Conservation (phyloP, 2,113 vertebrate genomes). For the Dolichotis patagonum region DNA sequence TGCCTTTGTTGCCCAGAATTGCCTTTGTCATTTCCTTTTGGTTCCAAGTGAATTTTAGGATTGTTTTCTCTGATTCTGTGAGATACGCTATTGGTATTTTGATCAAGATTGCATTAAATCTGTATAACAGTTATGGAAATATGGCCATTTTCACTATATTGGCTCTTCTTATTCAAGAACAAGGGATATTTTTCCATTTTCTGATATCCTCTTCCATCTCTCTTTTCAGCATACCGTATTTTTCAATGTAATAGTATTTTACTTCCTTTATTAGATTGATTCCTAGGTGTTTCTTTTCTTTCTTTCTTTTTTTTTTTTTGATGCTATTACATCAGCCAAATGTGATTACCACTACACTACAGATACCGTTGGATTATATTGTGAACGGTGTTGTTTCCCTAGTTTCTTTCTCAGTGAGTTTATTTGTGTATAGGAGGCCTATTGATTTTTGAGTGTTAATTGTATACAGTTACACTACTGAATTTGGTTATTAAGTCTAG, state of each 20-base stretch:
- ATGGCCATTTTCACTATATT: background rate
- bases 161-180: background rate
- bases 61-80: background rate
- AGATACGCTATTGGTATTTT: background rate
- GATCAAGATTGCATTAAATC: background rate
- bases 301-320: background rate
- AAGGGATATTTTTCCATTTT: background rate
- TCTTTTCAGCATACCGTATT: background rate
- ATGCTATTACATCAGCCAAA: background rate
- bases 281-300: background rate
- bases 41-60: background rate
- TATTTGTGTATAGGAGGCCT: no score
- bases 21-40: background rate
- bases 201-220: background rate
- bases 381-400: background rate
- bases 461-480: background rate
- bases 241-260: background rate
- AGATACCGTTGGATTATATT: background rate
- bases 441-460: no score
- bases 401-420: no score
- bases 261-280: background rate
- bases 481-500: background rate
- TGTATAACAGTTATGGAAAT: background rate
- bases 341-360: background rate
- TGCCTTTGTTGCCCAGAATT: background rate